phyloP scores from a whole-genome alignment of 2,797 vertebrate species.

The Anolis apletophallus region DNA sequence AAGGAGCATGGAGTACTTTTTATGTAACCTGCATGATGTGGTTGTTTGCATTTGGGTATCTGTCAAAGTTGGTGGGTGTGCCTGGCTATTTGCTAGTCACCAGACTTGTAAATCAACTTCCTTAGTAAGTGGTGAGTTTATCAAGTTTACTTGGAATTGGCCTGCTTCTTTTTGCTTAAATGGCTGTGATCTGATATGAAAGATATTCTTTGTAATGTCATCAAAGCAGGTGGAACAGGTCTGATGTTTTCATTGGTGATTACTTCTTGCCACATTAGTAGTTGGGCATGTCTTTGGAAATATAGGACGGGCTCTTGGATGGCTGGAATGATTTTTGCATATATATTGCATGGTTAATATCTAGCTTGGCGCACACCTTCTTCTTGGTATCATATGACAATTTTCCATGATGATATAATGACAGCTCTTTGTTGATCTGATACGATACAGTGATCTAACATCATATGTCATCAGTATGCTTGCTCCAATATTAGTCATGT shows the following conservation, averaged over 20 bases:
- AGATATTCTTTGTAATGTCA: neutral
- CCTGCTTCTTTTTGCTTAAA: neutral
- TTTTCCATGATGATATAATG: neutral
- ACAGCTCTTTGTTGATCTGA: neutral
- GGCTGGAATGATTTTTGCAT: neutral
- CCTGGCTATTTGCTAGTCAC: neutral
- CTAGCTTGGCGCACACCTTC: neutral
- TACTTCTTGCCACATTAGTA: neutral
- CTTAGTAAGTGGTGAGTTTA: neutral
- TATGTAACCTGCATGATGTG: neutral
- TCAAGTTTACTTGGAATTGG: neutral
- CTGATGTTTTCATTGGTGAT: neutral
- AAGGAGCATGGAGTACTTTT: neutral
- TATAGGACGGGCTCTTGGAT: neutral
- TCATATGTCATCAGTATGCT: neutral
- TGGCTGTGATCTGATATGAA: neutral
- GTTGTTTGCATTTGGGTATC: neutral
- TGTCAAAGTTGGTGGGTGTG: slow-evolving; percentile 30
- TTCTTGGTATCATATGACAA: neutral
- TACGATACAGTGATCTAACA: neutral
- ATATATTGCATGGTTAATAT: neutral
- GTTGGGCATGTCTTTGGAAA: neutral
- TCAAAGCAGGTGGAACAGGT: neutral
- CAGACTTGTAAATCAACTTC: slow-evolving; percentile 19
- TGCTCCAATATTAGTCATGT: neutral